Evolutionary conservation across 2,797 vertebrate genomes (phyloP).

Genomic region (Notolepis coatsorum): DNA sequence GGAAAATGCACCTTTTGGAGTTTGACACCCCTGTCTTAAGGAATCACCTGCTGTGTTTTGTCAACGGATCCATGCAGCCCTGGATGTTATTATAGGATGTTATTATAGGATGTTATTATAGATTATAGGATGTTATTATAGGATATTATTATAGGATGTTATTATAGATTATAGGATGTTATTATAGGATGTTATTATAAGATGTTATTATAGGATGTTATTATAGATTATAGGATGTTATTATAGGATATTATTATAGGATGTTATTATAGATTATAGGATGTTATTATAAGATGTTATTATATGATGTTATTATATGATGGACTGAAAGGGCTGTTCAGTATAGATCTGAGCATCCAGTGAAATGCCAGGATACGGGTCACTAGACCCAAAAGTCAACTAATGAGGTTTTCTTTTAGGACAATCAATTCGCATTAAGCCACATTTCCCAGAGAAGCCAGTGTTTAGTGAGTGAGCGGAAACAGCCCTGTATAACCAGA

Average conservation of each 20-base stretch:
- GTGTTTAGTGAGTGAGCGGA: conserved; percentile 40
- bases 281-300: conserved; percentile 42
- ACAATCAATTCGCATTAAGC: conserved; percentile 74
- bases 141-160: conserved; percentile 38
- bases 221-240: conserved; percentile 39
- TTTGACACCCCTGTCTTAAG: conserved; percentile 7
- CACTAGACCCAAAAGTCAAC: conserved; percentile 63
- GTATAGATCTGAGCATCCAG: conserved; percentile 56
- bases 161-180: conserved; percentile 39
- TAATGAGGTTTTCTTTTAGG: conserved; percentile 58
- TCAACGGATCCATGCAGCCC: conserved; percentile 7
- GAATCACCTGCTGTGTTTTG: conserved; percentile 26
- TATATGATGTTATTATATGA: too few relatives aligned
- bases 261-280: conserved; percentile 39
- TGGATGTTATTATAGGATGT: conserved; percentile 38
- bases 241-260: conserved; percentile 41
- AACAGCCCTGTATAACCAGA: background rate
- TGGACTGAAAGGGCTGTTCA: conserved; percentile 42
- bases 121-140: conserved; percentile 39
- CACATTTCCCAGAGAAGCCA: conserved; percentile 45
- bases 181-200: conserved; percentile 44
- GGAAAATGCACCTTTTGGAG: too few relatives aligned
- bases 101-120: conserved; percentile 37
- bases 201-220: too few relatives aligned
- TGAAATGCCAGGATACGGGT: conserved; percentile 64